Percentiles rank a stretch among this genome's conserved stretches.
Conservation (phyloP, 2,888 invertebrate genomes). For the Koerneria pararmatus region DNA sequence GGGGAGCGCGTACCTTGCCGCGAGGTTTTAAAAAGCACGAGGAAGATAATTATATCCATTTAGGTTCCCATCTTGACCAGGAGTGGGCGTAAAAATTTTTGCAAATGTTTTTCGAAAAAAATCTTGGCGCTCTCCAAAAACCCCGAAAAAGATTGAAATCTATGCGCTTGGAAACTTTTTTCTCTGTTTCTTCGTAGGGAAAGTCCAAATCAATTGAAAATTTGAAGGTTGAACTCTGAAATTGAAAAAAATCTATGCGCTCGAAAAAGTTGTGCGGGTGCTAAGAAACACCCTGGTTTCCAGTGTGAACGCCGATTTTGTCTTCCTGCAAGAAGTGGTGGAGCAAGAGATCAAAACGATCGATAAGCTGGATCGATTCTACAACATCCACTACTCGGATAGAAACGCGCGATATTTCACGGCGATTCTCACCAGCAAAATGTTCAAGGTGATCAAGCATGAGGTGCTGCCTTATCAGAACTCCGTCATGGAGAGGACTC, state of each 20-base stretch:
- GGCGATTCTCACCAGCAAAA: conserved; percentile 49
- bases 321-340: conserved; percentile 68
- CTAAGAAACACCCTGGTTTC: conserved; percentile 26
- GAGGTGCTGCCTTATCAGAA: conserved; percentile 63
- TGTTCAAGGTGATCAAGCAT: conserved; percentile 53
- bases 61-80: too few relatives aligned
- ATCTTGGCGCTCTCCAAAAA: too few relatives aligned
- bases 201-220: too few relatives aligned
- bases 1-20: too few relatives aligned
- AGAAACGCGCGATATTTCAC: conserved; percentile 58
- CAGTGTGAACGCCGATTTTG: conserved; percentile 66
- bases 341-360: conserved; percentile 62
- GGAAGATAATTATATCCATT: too few relatives aligned
- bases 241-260: too few relatives aligned
- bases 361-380: conserved; percentile 60
- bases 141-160: too few relatives aligned
- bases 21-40: too few relatives aligned
- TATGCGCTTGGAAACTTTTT: too few relatives aligned
- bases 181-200: background rate
- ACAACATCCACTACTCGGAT: conserved; percentile 61
- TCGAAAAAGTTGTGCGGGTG: too few relatives aligned
- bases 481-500: conserved; percentile 65
- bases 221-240: too few relatives aligned
- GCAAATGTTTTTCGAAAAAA: conserved; percentile 8
- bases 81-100: too few relatives aligned